Base-by-base conservation (phyloP, 2,888 invertebrate species). In the Cremastobaeus sp. region DNA sequence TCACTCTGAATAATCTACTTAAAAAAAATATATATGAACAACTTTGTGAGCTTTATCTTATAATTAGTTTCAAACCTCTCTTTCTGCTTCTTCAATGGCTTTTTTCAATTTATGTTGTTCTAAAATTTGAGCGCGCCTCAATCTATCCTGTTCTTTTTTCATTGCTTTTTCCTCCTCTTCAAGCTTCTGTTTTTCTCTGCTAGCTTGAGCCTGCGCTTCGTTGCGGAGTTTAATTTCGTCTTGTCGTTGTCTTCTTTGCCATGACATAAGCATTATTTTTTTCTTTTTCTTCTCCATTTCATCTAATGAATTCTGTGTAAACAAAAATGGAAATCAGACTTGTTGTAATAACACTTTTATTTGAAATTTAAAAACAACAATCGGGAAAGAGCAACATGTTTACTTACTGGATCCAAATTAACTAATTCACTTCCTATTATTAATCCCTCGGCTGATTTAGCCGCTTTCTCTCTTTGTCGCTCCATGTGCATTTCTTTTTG, bases 211-310 rank as follows among this genome's bases (percentile, higher is more conserved):
- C 82, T 96, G 95, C 60, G 92, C 92, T 87, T 98, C 97, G 82
- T 96, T 95, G 30, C 93, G 91, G 77, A 93, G 93, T 76, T 95
- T 93, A 69, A 93, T 92, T 88, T 95, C 95, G 87, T 98, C 98
- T 81, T 95, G 96, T 78, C 96, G 94, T 86, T 96, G 96, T 79
- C 95, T 93, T 82, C 98, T 91, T 88, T 96, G 96, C 81, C 96
- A 89, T 8, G 97, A 97, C 83, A 95, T 89, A 87, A 96, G 89
- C 92, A 97, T 93, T 72, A 98, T 95, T 79, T 93, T 93, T 87
- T 97, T 96, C 85, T 97, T 97, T 86, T 95, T 97, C 74, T 93
- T 92, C 88, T 96, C 96, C 94, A 97, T 96, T 88, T 97, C 96
- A 79, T 96, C 95, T 59, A 95, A 92, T 4, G 93, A 92, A 83